A percentile compares a stretch with the other conserved stretches of the same genome.
These are phyloP conservation scores for Phortica okadai DNA, from an alignment of 2,888 invertebrate genomes.

Conservation along the genomic window DNA sequence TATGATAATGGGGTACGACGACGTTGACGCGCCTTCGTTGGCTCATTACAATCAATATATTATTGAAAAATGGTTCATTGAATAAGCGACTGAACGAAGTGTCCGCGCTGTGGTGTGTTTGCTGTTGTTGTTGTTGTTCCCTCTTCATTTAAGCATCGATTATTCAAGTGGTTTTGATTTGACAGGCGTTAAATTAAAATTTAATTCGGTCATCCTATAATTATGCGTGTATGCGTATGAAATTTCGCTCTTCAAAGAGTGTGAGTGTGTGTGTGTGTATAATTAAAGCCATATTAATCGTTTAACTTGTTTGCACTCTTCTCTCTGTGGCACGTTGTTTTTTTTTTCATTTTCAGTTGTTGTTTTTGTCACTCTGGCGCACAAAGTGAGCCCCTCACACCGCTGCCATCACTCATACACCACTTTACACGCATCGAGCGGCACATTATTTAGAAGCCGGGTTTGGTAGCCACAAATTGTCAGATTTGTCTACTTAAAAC, in stretches of 20 bases:
- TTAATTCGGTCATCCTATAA: constrained; percentile 72
- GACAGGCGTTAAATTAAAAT: constrained; percentile 73
- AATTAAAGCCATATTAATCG: constrained; percentile 75
- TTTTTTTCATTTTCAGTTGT: constrained; percentile 25
- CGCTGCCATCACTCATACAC: not conserved
- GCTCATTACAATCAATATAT: constrained; percentile 69
- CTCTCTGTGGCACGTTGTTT: not conserved
- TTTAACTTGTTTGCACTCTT: constrained; percentile 51
- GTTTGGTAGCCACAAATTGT: constrained; percentile 70
- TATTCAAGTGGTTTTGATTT: constrained; percentile 72
- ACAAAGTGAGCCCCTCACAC: constrained; percentile 5
- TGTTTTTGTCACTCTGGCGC: constrained; percentile 35
- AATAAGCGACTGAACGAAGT: constrained; percentile 1
- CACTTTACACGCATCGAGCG: not conserved
- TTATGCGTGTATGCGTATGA: constrained; percentile 65
- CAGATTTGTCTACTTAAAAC: constrained; percentile 72
- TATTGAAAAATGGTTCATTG: constrained; percentile 59
- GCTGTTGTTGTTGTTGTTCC: constrained; percentile 20
- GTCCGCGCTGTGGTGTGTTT: not conserved
- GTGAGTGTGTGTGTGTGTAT: constrained; percentile 58
- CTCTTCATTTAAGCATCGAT: constrained; percentile 60
- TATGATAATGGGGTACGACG: constrained; percentile 35
- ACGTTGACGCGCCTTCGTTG: constrained; percentile 67
- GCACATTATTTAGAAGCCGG: constrained; percentile 11
- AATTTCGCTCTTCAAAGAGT: constrained; percentile 56